Conservation (phyloP, 2,888 invertebrate genomes). For the Gisinianus flammeolus region DNA sequence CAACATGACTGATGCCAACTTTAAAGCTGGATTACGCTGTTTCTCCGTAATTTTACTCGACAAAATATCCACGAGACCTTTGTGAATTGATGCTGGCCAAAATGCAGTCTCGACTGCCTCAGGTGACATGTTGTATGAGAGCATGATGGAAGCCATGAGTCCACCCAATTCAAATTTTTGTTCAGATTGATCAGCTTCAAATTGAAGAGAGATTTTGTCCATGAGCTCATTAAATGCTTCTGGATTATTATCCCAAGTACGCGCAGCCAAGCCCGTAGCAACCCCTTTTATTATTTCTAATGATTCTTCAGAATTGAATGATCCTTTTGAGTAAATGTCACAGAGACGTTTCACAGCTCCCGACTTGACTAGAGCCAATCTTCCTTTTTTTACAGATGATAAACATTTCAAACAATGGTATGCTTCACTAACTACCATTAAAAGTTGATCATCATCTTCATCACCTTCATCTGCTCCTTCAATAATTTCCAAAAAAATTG, state of each 20-base stretch:
- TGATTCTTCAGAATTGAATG: conserved; percentile 88
- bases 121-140: conserved; percentile 62
- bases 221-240: conserved; percentile 81
- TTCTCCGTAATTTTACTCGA: conserved; percentile 84
- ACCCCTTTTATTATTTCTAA: conserved; percentile 78
- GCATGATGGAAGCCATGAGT: conserved; percentile 71
- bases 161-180: conserved; percentile 86
- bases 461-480: conserved; percentile 79
- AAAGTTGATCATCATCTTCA: conserved; percentile 75
- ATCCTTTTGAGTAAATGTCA: conserved; percentile 79
- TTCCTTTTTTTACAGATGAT: conserved; percentile 69
- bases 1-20: conserved; percentile 79
- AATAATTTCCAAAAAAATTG: conserved; percentile 82
- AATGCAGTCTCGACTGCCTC: conserved; percentile 70
- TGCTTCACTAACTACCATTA: conserved; percentile 67
- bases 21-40: conserved; percentile 87
- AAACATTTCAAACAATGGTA: conserved; percentile 60
- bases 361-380: conserved; percentile 77
- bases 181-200: conserved; percentile 86
- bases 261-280: conserved; percentile 73
- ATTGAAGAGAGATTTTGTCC: conserved; percentile 82
- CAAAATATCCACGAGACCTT: conserved; percentile 81
- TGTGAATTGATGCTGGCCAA: conserved; percentile 82
- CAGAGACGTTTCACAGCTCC: conserved; percentile 73
- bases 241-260: conserved; percentile 76